Evolutionary conservation across 2,797 vertebrate genomes (phyloP).

Genomic region (Acridotheres tristis): DNA sequence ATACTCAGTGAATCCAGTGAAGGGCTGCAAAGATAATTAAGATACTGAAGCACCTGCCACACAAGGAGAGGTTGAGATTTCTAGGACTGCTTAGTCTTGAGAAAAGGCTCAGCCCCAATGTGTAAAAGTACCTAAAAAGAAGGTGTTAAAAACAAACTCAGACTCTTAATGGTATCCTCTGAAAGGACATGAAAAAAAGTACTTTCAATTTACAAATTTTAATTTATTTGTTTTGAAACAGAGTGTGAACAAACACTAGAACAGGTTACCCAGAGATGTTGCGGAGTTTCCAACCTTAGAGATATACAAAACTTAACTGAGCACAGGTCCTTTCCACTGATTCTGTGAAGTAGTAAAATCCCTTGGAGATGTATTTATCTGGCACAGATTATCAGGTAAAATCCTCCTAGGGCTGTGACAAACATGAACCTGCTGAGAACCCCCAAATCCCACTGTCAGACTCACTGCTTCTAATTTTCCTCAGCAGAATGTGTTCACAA

Average conservation of each 20-base stretch:
- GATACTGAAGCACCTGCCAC: neutral
- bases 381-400: neutral
- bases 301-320: neutral
- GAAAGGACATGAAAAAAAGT: neutral
- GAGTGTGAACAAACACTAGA: neutral
- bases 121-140: neutral
- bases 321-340: neutral
- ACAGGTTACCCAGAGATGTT: neutral
- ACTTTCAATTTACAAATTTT: neutral
- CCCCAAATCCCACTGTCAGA: neutral
- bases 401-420: neutral
- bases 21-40: neutral
- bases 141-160: neutral
- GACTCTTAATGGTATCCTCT: neutral
- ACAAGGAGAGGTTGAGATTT: neutral
- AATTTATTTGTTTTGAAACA: neutral
- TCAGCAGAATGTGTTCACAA: neutral
- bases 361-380: neutral
- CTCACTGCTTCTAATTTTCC: neutral
- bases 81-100: neutral
- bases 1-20: neutral
- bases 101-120: neutral
- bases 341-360: neutral
- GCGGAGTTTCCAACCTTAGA: neutral
- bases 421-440: neutral